Conservation (phyloP, 2,113 vertebrate genomes). For the Tachysurus fulvidraco region DNA sequence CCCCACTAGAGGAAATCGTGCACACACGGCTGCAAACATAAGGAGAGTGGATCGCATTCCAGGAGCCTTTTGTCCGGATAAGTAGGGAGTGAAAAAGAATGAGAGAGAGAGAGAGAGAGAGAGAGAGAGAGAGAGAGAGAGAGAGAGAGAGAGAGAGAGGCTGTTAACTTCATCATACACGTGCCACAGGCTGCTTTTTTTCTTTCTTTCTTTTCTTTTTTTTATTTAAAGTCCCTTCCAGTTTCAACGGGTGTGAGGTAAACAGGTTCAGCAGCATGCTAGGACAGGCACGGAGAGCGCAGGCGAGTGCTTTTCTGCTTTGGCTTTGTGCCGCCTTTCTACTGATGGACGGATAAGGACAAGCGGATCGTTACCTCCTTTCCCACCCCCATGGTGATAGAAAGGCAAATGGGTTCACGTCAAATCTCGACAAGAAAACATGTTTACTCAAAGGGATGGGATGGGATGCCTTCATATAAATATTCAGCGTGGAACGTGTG, state of each 20-base stretch:
- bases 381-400: background rate
- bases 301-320: slow-evolving; percentile 10
- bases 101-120: background rate
- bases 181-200: slow-evolving; percentile 15
- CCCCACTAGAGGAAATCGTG: slow-evolving; percentile 29
- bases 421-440: slow-evolving; percentile 28
- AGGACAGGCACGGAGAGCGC: slow-evolving; percentile 42
- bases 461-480: slow-evolving; percentile 20
- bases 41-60: slow-evolving; percentile 41
- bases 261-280: slow-evolving; percentile 59
- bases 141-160: background rate
- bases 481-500: slow-evolving; percentile 13
- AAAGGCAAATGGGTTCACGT: slow-evolving; percentile 14
- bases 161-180: slow-evolving; percentile 10
- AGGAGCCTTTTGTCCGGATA: slow-evolving; percentile 31
- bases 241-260: slow-evolving; percentile 52
- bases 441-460: slow-evolving; percentile 42
- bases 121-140: background rate
- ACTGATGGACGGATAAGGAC: slow-evolving; percentile 34
- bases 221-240: background rate
- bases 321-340: slow-evolving; percentile 21
- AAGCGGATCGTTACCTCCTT: slow-evolving; percentile 11
- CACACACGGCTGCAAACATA: slow-evolving; percentile 27
- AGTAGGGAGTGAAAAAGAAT: background rate
- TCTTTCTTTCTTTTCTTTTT: background rate